A percentile compares a stretch with the other conserved stretches of the same genome.
Evolutionary conservation across 2,797 vertebrate species (phyloP).

Genomic region (Triplophysa bombifrons): DNA sequence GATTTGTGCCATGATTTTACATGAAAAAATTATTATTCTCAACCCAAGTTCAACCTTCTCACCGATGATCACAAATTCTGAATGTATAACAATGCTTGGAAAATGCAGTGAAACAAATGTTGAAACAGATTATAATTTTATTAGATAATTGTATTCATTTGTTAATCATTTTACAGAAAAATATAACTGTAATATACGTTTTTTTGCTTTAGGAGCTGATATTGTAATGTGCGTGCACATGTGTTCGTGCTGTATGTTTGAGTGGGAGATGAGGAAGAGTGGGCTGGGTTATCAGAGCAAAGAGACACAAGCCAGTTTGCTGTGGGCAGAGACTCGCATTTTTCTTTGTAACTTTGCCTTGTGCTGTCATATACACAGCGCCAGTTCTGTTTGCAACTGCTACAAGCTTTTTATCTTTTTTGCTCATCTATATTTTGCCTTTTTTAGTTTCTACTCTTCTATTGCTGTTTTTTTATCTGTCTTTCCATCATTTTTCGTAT

Average conservation of each 20-base stretch:
- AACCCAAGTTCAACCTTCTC: neutral
- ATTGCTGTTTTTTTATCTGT: neutral
- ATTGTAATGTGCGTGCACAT: neutral
- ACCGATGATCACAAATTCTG: neutral
- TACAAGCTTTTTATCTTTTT: neutral
- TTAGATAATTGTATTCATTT: neutral
- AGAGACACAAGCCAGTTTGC: constrained; percentile 56
- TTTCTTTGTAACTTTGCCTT: constrained; percentile 45
- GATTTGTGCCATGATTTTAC: too few species aligned
- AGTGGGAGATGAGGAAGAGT: constrained; percentile 52
- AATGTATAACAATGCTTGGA: constrained; percentile 4
- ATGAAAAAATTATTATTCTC: too few species aligned
- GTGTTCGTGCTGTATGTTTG: constrained; percentile 25
- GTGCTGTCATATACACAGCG: constrained; percentile 22
- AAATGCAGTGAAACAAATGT: neutral
- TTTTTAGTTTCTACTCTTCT: neutral
- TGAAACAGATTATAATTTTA: neutral
- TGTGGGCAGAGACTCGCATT: constrained; percentile 43
- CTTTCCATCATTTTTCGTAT: neutral
- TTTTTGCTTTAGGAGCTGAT: neutral
- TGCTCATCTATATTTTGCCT: neutral
- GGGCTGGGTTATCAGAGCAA: constrained; percentile 60
- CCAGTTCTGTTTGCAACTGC: constrained; percentile 8
- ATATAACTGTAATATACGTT: neutral
- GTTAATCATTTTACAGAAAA: neutral